Evolutionary conservation across 2,888 invertebrate species (phyloP).

Genomic region (Doris montereyensis): DNA sequence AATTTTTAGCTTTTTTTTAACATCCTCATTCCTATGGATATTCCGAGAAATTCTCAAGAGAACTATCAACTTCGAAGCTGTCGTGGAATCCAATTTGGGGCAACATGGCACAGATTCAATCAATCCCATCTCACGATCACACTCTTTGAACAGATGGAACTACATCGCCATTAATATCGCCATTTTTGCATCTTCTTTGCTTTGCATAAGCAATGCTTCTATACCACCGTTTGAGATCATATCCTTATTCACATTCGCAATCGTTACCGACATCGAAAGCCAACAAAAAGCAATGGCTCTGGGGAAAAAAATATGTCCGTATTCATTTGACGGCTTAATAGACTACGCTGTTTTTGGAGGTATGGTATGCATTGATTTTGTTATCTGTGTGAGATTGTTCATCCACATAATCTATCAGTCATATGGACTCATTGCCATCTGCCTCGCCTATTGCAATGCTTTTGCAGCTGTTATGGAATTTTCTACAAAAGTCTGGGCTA

Average conservation of each 20-base stretch:
- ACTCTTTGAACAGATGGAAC: too few species aligned
- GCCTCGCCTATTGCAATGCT: conserved; percentile 23
- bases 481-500: conserved; percentile 10
- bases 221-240: too few species aligned
- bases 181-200: too few species aligned
- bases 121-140: too few species aligned
- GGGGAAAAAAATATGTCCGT: not conserved
- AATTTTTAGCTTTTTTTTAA: not conserved
- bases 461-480: conserved; percentile 32
- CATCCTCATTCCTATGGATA: too few species aligned
- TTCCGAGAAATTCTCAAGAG: too few species aligned
- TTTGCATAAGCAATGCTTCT: too few species aligned
- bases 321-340: conserved; percentile 31
- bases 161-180: too few species aligned
- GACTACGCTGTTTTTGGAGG: conserved; percentile 23
- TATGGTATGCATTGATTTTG: conserved; percentile 17
- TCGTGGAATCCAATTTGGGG: too few species aligned
- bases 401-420: not conserved
- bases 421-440: not conserved
- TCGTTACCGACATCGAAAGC: not conserved
- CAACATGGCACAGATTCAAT: too few species aligned
- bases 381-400: not conserved
- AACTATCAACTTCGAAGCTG: too few species aligned
- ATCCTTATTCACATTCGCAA: not conserved
- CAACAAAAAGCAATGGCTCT: not conserved